These are phyloP conservation scores for Marmota monax DNA, from an alignment of 2,113 vertebrate species.

Conservation along the genomic window DNA sequence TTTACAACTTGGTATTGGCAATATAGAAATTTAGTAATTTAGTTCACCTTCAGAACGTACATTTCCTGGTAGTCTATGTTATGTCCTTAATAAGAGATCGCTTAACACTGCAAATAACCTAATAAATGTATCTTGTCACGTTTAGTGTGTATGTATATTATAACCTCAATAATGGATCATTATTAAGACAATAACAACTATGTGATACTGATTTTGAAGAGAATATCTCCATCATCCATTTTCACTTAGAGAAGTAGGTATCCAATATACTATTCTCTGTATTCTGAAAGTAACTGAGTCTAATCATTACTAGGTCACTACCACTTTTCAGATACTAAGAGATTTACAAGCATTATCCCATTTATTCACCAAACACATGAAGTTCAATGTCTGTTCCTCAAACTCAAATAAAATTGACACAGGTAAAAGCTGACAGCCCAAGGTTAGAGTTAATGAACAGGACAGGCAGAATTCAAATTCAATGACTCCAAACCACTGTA, in stretches of 20 bases:
- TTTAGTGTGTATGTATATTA: background rate
- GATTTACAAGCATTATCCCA: background rate
- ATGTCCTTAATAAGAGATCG: background rate
- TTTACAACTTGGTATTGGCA: background rate
- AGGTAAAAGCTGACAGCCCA: background rate
- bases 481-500: background rate
- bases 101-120: background rate
- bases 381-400: constrained; percentile 10
- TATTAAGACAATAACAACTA: constrained; percentile 12
- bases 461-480: background rate
- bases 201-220: background rate
- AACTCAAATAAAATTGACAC: constrained; percentile 47
- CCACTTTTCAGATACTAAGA: constrained; percentile 37
- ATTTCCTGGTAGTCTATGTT: constrained; percentile 10
- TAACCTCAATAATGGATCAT: background rate
- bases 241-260: constrained; percentile 39
- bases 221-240: constrained; percentile 32
- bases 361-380: constrained; percentile 21
- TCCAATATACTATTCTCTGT: background rate
- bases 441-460: background rate
- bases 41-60: background rate
- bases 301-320: background rate
- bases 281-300: background rate
- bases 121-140: background rate
- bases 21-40: constrained; percentile 35